Conservation (phyloP, 1,140 invertebrate genomes). For the Nephotettix cincticeps region DNA sequence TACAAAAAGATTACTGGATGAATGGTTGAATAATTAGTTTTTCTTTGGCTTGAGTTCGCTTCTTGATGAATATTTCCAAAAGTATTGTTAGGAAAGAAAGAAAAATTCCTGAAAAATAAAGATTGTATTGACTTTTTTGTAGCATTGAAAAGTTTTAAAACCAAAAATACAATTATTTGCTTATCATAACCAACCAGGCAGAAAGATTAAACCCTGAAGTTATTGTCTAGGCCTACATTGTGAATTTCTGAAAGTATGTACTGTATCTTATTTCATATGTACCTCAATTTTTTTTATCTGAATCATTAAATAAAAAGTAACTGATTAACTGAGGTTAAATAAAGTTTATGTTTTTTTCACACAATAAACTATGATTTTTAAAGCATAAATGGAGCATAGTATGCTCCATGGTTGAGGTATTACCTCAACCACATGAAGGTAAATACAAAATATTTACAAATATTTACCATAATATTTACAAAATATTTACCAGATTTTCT, state of each 20-base stretch:
- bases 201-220: constrained; percentile 15
- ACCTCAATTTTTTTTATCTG: neutral
- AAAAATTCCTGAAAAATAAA: constrained; percentile 54
- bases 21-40: constrained; percentile 60
- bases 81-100: constrained; percentile 53
- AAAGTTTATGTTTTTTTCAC: neutral
- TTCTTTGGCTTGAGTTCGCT: constrained; percentile 50
- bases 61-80: constrained; percentile 55
- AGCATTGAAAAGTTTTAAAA: neutral
- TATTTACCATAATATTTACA: too few relatives aligned
- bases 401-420: too few relatives aligned
- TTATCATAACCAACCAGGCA: constrained; percentile 4
- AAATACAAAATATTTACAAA: too few relatives aligned
- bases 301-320: neutral
- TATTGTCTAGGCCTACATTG: neutral
- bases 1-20: constrained; percentile 45
- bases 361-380: too few relatives aligned
- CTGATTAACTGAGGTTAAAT: neutral
- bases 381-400: too few relatives aligned
- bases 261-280: neutral
- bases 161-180: neutral
- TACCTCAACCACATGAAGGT: too few relatives aligned
- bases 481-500: too few relatives aligned
- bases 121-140: neutral
- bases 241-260: neutral